phyloP scores from a whole-genome alignment of 2,888 invertebrate genomes.

The Ephialtes manifestator region DNA sequence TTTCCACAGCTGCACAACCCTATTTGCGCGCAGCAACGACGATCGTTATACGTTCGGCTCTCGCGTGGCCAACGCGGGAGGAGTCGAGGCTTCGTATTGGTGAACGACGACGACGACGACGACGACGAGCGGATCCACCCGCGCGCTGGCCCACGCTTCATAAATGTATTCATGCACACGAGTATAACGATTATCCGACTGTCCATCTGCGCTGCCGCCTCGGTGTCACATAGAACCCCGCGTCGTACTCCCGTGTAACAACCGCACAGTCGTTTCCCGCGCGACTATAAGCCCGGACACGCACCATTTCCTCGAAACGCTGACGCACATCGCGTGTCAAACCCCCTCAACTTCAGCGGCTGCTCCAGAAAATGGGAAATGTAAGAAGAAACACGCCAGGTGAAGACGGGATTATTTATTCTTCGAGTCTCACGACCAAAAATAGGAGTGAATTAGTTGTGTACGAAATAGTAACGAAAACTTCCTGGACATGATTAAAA shows the following conservation, averaged over 20 bases:
- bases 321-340: constrained; percentile 77
- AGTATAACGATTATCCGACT: constrained; percentile 77
- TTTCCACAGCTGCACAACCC: constrained; percentile 41
- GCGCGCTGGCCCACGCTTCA: constrained; percentile 68
- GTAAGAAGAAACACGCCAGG: constrained; percentile 10
- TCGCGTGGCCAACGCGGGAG: constrained; percentile 26
- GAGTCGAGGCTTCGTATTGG: constrained; percentile 29
- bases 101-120: constrained; percentile 23
- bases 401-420: constrained; percentile 27
- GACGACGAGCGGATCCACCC: constrained; percentile 29
- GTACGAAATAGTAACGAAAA: background rate
- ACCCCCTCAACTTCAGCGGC: background rate
- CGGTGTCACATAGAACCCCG: constrained; percentile 66
- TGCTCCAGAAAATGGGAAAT: constrained; percentile 17
- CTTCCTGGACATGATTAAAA: background rate
- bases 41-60: constrained; percentile 20
- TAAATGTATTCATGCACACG: constrained; percentile 76
- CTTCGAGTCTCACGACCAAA: background rate
- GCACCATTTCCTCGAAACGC: constrained; percentile 76
- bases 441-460: background rate
- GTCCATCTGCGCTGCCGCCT: constrained; percentile 75
- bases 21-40: constrained; percentile 1
- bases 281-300: constrained; percentile 43
- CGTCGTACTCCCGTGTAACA: background rate
- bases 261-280: constrained; percentile 7